Conservation (phyloP, 1,140 invertebrate genomes). For the Tetranychus urticae region DNA sequence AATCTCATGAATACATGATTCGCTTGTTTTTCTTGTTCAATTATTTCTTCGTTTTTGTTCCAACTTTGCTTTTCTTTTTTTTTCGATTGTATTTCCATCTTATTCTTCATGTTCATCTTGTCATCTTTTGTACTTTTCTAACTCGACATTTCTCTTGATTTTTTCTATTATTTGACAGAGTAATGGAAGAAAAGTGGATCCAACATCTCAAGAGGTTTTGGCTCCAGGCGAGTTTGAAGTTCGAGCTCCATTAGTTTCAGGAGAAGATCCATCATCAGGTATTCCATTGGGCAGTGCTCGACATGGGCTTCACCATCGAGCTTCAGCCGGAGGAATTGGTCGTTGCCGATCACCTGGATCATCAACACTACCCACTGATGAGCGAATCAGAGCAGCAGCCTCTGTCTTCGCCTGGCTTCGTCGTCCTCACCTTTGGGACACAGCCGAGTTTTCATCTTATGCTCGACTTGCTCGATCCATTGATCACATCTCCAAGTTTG, state of each 20-base stretch:
- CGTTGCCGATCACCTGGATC: background rate
- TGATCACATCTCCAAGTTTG: slow-evolving; percentile 72
- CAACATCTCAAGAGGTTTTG: background rate
- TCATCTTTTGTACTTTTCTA: no score
- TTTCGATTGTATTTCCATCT: no score
- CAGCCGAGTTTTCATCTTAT: slow-evolving; percentile 57
- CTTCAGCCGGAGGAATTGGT: background rate
- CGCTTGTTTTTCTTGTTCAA: no score
- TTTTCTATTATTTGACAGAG: background rate
- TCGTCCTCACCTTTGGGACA: slow-evolving; percentile 26
- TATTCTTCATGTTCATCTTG: no score
- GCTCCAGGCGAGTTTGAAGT: slow-evolving; percentile 1
- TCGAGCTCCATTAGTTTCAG: background rate
- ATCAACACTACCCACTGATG: background rate
- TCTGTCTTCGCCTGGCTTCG: slow-evolving; percentile 14
- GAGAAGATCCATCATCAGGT: slow-evolving; percentile 1
- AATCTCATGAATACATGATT: no score
- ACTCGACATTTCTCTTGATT: background rate
- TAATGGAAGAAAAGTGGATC: slow-evolving; percentile 2
- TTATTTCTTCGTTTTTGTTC: no score
- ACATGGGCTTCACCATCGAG: background rate
- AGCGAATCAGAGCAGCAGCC: slow-evolving; percentile 1
- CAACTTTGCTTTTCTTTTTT: no score
- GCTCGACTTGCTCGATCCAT: slow-evolving; percentile 43
- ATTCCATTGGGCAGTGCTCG: background rate